These are phyloP conservation scores for Bubo blakistoni DNA, from an alignment of 2,113 vertebrate genomes.

Conservation along the genomic window DNA sequence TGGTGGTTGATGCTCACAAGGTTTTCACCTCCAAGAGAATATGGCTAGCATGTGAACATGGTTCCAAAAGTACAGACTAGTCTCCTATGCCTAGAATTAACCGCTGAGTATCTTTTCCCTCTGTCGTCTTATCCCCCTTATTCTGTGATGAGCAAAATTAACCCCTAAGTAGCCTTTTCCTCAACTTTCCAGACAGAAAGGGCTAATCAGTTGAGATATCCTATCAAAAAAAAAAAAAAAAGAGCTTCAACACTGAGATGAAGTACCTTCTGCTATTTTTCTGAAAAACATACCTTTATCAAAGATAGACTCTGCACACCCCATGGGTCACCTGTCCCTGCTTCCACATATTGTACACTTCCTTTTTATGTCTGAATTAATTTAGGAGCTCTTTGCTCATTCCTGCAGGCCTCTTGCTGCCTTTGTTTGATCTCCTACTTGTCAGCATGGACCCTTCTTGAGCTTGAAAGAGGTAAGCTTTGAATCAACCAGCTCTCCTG, in stretches of 20 bases:
- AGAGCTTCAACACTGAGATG: not conserved
- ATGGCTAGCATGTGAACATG: not conserved
- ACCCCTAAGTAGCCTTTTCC: not conserved
- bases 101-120: not conserved
- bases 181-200: not conserved
- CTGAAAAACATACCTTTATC: not conserved
- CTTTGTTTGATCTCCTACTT: not conserved
- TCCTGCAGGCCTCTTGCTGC: not conserved
- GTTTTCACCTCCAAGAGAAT: not conserved
- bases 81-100: not conserved
- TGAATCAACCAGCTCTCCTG: not conserved
- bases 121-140: not conserved
- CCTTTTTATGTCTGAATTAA: not conserved
- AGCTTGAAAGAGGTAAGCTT: not conserved
- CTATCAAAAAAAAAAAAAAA: not conserved
- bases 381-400: not conserved
- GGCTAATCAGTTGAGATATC: not conserved
- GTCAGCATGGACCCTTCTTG: not conserved
- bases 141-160: not conserved
- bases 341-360: not conserved
- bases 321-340: not conserved
- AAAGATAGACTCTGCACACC: not conserved
- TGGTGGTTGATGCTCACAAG: not conserved
- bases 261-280: not conserved
- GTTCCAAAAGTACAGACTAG: not conserved